Percentiles rank a stretch among this genome's conserved stretches.
Evolutionary conservation across 2,888 invertebrate genomes (phyloP).

Genomic region (Cosmorhoe ocellata): DNA sequence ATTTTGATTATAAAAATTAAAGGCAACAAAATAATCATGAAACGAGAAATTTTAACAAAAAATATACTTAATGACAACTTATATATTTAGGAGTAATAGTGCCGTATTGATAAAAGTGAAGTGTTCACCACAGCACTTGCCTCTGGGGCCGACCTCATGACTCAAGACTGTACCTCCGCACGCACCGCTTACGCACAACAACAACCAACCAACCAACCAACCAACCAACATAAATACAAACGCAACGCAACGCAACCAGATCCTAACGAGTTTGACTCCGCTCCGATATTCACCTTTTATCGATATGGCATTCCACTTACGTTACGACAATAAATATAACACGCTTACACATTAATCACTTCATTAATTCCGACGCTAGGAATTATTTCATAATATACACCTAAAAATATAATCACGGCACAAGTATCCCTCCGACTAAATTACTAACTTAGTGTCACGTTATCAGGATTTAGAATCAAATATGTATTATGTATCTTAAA

Average conservation of each 20-base stretch:
- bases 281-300: conserved; percentile 81
- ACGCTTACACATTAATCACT: conserved; percentile 83
- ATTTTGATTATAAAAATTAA: conserved; percentile 80
- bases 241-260: conserved; percentile 69
- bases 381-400: conserved; percentile 83
- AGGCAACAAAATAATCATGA: conserved; percentile 79
- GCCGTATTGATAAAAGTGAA: conserved; percentile 83
- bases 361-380: conserved; percentile 83
- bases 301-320: conserved; percentile 83
- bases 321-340: conserved; percentile 83
- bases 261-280: conserved; percentile 80
- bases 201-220: conserved; percentile 52
- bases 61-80: conserved; percentile 63
- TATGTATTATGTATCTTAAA: conserved; percentile 83
- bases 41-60: conserved; percentile 81
- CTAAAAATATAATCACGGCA: conserved; percentile 84
- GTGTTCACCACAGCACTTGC: conserved; percentile 50
- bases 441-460: conserved; percentile 82
- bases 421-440: conserved; percentile 83
- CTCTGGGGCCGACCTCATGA: conserved; percentile 25
- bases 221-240: conserved; percentile 63
- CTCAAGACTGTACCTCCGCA: conserved; percentile 30
- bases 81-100: conserved; percentile 75
- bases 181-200: conserved; percentile 33
- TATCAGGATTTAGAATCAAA: conserved; percentile 83